Evolutionary conservation across 2,797 vertebrate species (phyloP), one percentile per base, ranked within the genome.

Genomic region (Chelidonichthys spinosus): DNA sequence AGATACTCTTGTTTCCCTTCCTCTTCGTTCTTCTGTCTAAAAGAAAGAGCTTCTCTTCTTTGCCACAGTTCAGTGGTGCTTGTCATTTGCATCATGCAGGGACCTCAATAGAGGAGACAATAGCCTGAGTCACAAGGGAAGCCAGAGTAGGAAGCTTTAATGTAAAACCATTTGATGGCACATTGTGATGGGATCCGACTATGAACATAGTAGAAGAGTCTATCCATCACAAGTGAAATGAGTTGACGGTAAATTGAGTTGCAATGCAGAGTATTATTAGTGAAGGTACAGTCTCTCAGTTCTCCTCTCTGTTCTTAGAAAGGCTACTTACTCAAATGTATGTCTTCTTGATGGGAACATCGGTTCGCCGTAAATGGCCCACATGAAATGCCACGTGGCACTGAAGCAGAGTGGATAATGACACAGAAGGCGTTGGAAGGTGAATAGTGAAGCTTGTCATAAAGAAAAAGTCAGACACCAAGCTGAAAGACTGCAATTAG

Each of bases 131-230:
- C 6, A 3, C 7, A 0, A 5, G 6, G 46, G 40, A 68, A 33
- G 52, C 13, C 63, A 33, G 7, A 7, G 52, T 8, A 47, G 15
- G 17, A 69, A 61, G n/a, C 42, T 33, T 33, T 63, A 71, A 83
- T 81, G 58, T 74, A 36, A 81, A 79, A 79, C 35, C 58, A 65
- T 59, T 76, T 54, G 53, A 62, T 50, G 36, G 36, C 50, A 54
- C 65, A 46, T 63, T 49, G 56, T 59, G 60, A 69, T 65, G 33
- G 40, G 10, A 11, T 69, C 46, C 2, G 6, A 61, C 58, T 36
- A 54, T 37, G n/a, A 58, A 39, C 59, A 13, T 60, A 44, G 63
- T 5, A 52, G 44, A 32, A 47, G 33, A 37, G 62, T 65, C 35
- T 59, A 59, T 80, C 63, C 44, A 78, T 79, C 69, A 67, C 46